Conservation (phyloP, 2,113 vertebrate species). For the Penelope pileata region DNA sequence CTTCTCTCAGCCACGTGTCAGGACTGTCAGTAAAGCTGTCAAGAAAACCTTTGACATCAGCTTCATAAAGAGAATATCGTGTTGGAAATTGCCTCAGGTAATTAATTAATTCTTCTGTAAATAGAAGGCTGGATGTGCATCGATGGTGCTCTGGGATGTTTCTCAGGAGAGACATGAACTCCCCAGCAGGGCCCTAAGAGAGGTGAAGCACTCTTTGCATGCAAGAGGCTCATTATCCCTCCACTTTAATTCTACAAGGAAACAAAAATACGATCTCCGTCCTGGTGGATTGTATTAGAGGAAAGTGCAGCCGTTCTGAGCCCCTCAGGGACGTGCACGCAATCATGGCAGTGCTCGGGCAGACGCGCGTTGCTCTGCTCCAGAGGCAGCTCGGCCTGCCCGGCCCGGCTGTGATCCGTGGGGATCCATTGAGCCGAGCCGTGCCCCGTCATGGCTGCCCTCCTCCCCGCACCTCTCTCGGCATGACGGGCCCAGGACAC, state of each 20-base stretch:
- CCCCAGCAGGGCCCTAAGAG: not conserved
- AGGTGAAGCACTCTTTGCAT: not conserved
- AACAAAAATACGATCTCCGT: not conserved
- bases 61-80: not conserved
- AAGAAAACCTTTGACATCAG: not conserved
- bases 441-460: too few relatives aligned
- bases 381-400: not conserved
- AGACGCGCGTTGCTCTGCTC: rapidly evolving
- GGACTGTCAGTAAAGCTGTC: not conserved
- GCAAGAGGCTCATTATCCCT: not conserved
- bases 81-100: not conserved
- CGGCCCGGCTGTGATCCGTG: rapidly evolving
- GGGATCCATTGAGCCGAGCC: too few relatives aligned
- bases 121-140: constrained; percentile 10
- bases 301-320: not conserved
- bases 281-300: not conserved
- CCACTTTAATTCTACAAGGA: not conserved
- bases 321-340: rapidly evolving
- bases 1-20: not conserved
- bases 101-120: constrained; percentile 53
- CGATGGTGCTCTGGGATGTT: not conserved
- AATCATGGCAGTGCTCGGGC: rapidly evolving
- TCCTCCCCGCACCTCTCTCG: too few relatives aligned
- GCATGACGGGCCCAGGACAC: too few relatives aligned
- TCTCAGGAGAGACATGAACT: not conserved